A percentile compares a stretch with the other conserved stretches of the same genome.
Evolutionary conservation across 2,113 vertebrate genomes (phyloP).

Genomic region (Indicator indicator): DNA sequence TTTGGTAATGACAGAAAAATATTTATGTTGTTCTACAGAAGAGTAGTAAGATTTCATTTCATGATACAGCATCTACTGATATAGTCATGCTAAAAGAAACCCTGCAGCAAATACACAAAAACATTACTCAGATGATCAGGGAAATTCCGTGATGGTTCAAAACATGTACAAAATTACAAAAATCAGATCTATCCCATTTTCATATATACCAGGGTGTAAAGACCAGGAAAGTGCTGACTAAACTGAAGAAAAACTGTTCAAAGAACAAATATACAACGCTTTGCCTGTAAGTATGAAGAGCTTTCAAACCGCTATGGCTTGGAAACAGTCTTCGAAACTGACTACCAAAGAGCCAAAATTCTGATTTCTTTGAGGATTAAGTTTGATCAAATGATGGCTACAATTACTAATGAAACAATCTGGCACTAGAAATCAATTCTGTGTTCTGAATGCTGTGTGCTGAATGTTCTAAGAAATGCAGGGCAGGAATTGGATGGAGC

Average conservation of each 20-base stretch:
- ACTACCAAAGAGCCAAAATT: neutral
- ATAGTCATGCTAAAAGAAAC: neutral
- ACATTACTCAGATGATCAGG: neutral
- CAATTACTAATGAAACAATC: neutral
- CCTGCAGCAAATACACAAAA: neutral
- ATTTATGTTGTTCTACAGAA: neutral
- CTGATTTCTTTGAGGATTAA: neutral
- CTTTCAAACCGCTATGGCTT: neutral
- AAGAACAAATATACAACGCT: neutral
- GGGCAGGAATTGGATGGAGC: neutral
- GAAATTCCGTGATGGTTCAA: neutral
- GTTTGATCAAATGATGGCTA: neutral
- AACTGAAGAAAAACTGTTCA: neutral
- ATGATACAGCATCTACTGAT: neutral
- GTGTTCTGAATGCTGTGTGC: neutral
- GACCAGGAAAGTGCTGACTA: neutral
- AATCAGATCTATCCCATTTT: neutral
- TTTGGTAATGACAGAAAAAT: neutral
- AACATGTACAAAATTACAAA: neutral
- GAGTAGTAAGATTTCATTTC: neutral
- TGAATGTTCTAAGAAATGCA: neutral
- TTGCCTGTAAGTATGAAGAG: neutral
- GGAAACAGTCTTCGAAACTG: neutral
- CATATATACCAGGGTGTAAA: neutral
- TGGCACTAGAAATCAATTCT: neutral